Evolutionary conservation across 2,113 vertebrate species (phyloP).

Genomic region (Platycercus adscitus): DNA sequence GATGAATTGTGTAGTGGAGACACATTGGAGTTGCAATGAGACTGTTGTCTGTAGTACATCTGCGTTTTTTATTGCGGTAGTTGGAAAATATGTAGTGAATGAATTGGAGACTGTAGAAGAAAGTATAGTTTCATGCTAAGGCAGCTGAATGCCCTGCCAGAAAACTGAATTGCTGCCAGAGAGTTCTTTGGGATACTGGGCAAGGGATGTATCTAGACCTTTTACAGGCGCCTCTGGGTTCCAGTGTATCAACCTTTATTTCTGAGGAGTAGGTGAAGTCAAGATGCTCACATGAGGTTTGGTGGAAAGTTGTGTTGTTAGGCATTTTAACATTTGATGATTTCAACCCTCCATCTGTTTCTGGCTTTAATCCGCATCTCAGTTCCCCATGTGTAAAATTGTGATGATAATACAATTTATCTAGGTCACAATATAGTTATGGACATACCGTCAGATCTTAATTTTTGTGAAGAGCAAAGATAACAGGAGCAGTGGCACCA

Average conservation of each 20-base stretch:
- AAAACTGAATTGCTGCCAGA: background rate
- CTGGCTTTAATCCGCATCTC: background rate
- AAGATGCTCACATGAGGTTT: background rate
- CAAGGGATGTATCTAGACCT: background rate
- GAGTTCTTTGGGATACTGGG: background rate
- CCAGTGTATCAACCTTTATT: background rate
- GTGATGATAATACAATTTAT: background rate
- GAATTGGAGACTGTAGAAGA: background rate
- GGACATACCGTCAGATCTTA: background rate
- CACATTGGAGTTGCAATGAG: background rate
- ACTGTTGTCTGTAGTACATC: background rate
- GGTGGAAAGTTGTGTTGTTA: background rate
- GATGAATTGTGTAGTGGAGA: background rate
- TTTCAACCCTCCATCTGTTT: background rate
- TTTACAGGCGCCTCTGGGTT: background rate
- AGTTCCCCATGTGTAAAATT: background rate
- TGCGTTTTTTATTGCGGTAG: background rate
- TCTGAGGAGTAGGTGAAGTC: background rate
- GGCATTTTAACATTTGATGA: background rate
- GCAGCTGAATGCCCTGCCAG: background rate
- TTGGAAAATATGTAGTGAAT: constrained; percentile 17
- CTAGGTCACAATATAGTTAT: background rate
- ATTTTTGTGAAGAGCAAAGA: background rate
- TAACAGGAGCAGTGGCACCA: background rate
- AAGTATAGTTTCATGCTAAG: background rate